Evolutionary conservation across 2,113 vertebrate genomes (phyloP).

Genomic region (Terrapene triunguis): DNA sequence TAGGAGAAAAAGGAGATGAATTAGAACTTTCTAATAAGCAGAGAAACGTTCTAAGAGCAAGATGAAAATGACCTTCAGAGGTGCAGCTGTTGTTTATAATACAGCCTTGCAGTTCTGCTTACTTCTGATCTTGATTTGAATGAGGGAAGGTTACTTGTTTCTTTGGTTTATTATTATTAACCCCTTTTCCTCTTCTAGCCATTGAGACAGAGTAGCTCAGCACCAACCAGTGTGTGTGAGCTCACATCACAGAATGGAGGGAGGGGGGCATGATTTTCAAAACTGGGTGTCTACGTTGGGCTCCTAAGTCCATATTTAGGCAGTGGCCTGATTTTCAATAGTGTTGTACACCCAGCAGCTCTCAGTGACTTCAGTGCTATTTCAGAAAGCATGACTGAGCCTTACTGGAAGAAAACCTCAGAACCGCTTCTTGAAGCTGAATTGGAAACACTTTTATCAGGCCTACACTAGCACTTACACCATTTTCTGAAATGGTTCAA

Average conservation of each 20-base stretch:
- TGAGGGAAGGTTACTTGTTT: neutral
- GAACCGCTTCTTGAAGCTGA: neutral
- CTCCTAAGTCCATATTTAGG: neutral
- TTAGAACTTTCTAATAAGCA: neutral
- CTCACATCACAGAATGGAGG: neutral
- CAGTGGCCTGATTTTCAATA: neutral
- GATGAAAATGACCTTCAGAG: neutral
- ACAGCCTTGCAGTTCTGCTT: neutral
- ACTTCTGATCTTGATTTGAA: neutral
- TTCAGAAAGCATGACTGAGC: constrained; percentile 24
- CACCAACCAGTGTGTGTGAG: fast-evolving
- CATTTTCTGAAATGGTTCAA: neutral
- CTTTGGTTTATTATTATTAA: neutral
- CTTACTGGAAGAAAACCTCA: constrained; percentile 9
- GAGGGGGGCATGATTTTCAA: neutral
- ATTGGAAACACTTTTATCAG: constrained; percentile 11
- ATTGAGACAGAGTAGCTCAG: neutral
- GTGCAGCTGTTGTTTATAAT: neutral
- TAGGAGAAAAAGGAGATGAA: neutral
- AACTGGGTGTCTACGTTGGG: neutral
- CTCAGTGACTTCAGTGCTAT: neutral
- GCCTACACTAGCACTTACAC: neutral
- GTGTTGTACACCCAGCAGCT: neutral
- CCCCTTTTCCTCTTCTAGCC: neutral
- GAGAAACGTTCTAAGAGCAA: neutral